Evolutionary conservation across 2,113 vertebrate genomes (phyloP).

Genomic region (Galemys pyrenaicus): DNA sequence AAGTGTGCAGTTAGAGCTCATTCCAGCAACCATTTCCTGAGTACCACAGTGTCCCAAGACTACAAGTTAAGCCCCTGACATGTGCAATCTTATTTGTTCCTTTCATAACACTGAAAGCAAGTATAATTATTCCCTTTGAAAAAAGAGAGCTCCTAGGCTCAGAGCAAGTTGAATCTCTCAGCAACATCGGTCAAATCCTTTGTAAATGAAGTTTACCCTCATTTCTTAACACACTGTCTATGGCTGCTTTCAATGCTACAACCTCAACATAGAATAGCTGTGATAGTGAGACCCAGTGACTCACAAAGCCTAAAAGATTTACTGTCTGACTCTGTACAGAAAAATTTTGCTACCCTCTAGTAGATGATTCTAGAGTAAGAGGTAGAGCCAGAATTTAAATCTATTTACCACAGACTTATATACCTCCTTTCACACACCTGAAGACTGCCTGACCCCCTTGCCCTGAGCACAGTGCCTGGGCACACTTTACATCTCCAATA

Average conservation of each 20-base stretch:
- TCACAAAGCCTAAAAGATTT: neutral
- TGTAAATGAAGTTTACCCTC: neutral
- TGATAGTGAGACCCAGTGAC: neutral
- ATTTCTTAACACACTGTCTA: neutral
- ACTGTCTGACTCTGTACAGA: neutral
- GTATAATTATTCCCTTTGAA: constrained; percentile 7
- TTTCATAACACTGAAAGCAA: neutral
- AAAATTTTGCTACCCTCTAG: neutral
- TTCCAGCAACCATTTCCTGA: neutral
- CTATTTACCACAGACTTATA: neutral
- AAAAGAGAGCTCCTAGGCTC: neutral
- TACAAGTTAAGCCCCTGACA: neutral
- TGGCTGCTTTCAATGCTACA: neutral
- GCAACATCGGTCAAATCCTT: neutral
- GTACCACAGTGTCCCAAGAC: neutral
- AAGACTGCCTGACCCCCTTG: neutral
- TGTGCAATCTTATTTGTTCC: neutral
- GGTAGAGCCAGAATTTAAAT: neutral
- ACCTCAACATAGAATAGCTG: neutral
- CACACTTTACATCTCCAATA: neutral
- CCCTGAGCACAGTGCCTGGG: neutral
- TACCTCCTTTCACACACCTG: accelerated
- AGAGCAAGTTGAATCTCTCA: neutral
- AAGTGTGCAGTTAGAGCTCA: neutral
- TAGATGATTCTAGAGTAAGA: neutral